Base-by-base conservation (phyloP, 1,140 invertebrate species). In the Monochamus saltuarius region DNA sequence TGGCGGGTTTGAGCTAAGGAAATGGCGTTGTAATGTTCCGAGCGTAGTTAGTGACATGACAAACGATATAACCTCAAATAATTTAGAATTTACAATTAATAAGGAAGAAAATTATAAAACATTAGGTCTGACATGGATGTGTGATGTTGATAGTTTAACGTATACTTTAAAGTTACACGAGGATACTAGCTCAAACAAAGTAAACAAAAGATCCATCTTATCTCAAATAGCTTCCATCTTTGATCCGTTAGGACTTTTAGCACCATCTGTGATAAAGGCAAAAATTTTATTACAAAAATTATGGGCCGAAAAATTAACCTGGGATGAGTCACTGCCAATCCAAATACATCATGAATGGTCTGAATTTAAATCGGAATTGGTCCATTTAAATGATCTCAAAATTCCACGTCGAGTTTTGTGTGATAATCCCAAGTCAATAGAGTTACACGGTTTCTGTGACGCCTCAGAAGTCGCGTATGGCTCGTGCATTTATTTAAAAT, bases 261-360 rank as follows among this genome's bases (percentile, higher is more conserved):
- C 71, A 2, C 80, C 80, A 14, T 59, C 75, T 0, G 70, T 76
- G 1, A 66, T 81, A 6, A 57, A 22, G 7, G 69, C 72, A 9
- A 81, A 82, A 68, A 73, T 81, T 0, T 56, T 81, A 0, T 72
- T 82, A 13, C 79, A 82, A 69, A 60, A 72, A 35, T 38, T 82
- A 4, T 79, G 78, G 78, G 29, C 54, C 38, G 45, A 17, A 10
- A 45, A 58, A 16, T 6, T 62, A 34, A 16, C 10, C 7, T 69
- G 56, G 65, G 59, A 68, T 36, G 51, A 68, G 45, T 11, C 14
- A n/a, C 4, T 62, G 11, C 61, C 57, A 38, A 14, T 10, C 9
- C n/a, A 61, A 45, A 36, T 56, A 52, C 13, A 13, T 11, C 10
- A 16, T 13, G 13, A 37, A 43, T 66, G 57, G 56, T 7, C 29